Evolutionary conservation across 2,797 vertebrate genomes (phyloP), one percentile per base, ranked within the genome.

Genomic region (Ctenosaura bakeri): DNA sequence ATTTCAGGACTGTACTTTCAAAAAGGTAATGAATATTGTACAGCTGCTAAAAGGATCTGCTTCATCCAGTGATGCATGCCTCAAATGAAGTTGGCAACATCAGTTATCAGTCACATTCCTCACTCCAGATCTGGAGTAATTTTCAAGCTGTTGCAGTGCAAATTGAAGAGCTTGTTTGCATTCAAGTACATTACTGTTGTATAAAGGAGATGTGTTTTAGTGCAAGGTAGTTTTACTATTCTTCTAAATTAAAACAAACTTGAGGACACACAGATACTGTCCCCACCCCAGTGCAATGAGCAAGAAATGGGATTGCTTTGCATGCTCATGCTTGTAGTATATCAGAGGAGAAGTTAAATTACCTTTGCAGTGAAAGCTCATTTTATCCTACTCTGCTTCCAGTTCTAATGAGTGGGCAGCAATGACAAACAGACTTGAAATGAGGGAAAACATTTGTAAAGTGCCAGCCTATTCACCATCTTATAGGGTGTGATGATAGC

Each of bases 371-470:
- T 88, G 79, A 93, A 93, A 93, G 66, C 86, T 46, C 88, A 62
- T 80, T 74, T 88, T 90, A 85, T 92, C 69, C 90, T 84, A 52
- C 2, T 88, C 71, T 16, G 16, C 83, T 89, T 93, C 76, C 86
- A 77, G 54, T 90, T 93, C 94, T 94, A 94, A 95, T 91, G 88
- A 94, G 90, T 76, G 95, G 91, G 59, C 84, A 91, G 8, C 69
- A 88, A 81, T 87, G 90, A 91, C 80, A 94, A 90, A 95, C 54
- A 88, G 50, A 86, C 64, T 77, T 8, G 29, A 87, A 0, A 81
- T 91, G 85, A 35, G 26, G 59, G 50, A 87, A 89, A 42, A 42
- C 7, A 89, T 91, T 38, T 50, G 82, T 85, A 90, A 1, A 89
- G 26, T 90, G 93, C 90, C 64, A 0, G 0, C 18, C 83, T 94